A percentile compares a stretch with the other conserved stretches of the same genome.
These are phyloP conservation scores for Lepilemur septentrionalis DNA, from an alignment of 2,797 vertebrate species.

Conservation along the genomic window DNA sequence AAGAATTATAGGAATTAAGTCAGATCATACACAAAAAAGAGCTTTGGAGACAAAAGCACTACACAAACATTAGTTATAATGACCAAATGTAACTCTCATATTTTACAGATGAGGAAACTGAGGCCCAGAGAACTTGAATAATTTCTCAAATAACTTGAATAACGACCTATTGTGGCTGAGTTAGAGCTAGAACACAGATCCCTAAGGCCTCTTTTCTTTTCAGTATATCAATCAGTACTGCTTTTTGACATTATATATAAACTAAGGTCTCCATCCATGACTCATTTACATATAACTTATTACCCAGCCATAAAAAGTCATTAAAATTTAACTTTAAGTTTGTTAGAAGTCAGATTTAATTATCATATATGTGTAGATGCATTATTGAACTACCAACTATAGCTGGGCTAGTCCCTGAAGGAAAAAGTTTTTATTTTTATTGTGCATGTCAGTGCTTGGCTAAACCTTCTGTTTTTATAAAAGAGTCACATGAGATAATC, in stretches of 20 bases:
- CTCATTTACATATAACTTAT: slow-evolving; percentile 61
- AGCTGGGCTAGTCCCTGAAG: slow-evolving; percentile 13
- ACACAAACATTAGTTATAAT: neutral
- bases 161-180: neutral
- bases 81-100: neutral
- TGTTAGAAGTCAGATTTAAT: slow-evolving; percentile 63
- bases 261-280: slow-evolving; percentile 42
- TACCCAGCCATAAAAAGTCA: slow-evolving; percentile 52
- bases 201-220: neutral
- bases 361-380: slow-evolving; percentile 2
- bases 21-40: neutral
- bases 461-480: slow-evolving; percentile 61
- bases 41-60: neutral
- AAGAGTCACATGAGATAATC: slow-evolving; percentile 56
- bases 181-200: neutral
- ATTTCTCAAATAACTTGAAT: neutral
- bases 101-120: neutral
- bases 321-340: slow-evolving; percentile 75
- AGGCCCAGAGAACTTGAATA: neutral
- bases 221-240: neutral
- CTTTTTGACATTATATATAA: slow-evolving; percentile 52
- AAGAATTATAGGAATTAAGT: neutral
- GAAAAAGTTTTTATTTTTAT: slow-evolving; percentile 48
- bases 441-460: slow-evolving; percentile 49
- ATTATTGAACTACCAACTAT: slow-evolving; percentile 26